Base-by-base conservation (phyloP, 2,113 vertebrate species). In the Pagrus major region DNA sequence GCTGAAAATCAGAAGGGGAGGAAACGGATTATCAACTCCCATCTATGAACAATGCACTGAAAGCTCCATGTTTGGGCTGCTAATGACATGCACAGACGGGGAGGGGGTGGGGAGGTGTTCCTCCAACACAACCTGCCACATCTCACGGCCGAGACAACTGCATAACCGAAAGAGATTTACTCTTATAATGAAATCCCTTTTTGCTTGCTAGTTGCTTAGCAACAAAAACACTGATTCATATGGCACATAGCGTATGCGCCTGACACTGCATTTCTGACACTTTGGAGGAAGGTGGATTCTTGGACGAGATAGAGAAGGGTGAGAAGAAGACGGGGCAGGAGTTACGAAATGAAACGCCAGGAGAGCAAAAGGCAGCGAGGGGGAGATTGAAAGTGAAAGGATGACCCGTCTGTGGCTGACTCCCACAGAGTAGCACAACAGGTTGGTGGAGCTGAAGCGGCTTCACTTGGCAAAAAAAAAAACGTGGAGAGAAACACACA, bases 131-230 rank as follows among this genome's bases (percentile, higher is more conserved):
- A 86, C 88, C 84, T 89, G 81, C 83, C 74, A 85, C 85, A 85
- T 89, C 85, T 91, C 88, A 90, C 68, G 75, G 88, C 81, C 81
- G 11, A 89, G 80, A 88, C 84, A 87, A 91, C 88, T 90, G 91
- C 92, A 93, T 86, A 90, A 86, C 80, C 68, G 69, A 81, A 78
- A 68, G 80, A 87, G 84, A 93, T 88, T 89, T 89, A 85, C 90
- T 91, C 87, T 80, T 81, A 83, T 85, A 91, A 91, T 88, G 88
- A 90, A 93, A 90, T 85, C 87, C 87, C 89, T 88, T 88, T n/a
- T n/a, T 88, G 88, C 91, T 91, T 92, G 82, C 91, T 86, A 88
- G 94, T 94, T 93, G 93, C 94, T 93, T 92, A 93, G 94, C 93
- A 94, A 95, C 94, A 67, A 88, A 90, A 92, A 83, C 49, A 86